phyloP scores from a whole-genome alignment of 2,888 invertebrate species.

The Coenonympha arcania region DNA sequence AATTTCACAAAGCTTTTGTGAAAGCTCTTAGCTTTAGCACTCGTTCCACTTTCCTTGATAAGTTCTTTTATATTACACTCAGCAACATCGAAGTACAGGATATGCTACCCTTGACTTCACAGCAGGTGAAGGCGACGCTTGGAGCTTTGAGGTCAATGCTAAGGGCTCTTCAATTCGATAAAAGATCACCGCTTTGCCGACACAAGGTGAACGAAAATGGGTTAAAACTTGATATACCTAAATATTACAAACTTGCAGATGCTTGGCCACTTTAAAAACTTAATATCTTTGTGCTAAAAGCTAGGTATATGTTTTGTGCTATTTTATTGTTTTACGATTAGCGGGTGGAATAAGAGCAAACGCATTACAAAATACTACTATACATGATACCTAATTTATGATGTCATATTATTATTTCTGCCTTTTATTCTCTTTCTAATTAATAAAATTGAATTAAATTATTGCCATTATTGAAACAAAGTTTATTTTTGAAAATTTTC shows the following conservation, averaged over 20 bases:
- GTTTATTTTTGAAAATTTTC: background rate
- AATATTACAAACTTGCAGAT: background rate
- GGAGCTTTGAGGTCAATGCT: conserved; percentile 13
- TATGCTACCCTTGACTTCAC: conserved; percentile 18
- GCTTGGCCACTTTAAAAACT: no score
- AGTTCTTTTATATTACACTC: conserved; percentile 3
- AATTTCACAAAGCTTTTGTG: background rate
- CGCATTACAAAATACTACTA: no score
- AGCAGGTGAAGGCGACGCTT: conserved; percentile 13
- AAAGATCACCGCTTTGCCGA: conserved; percentile 31
- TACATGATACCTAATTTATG: no score
- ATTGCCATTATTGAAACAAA: no score
- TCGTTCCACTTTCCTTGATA: background rate
- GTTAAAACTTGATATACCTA: background rate
- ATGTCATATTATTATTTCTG: no score
- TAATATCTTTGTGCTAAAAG: no score
- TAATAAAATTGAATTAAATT: no score
- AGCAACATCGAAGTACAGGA: conserved; percentile 16
- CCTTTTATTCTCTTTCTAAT: no score
- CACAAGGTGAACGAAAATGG: conserved; percentile 28
- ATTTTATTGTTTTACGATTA: no score
- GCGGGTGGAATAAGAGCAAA: no score
- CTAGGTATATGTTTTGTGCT: no score
- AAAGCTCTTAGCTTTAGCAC: background rate
- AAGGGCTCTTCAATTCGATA: conserved; percentile 28